Evolutionary conservation across 2,797 vertebrate genomes (phyloP).

Genomic region (Phoeniculus purpureus): DNA sequence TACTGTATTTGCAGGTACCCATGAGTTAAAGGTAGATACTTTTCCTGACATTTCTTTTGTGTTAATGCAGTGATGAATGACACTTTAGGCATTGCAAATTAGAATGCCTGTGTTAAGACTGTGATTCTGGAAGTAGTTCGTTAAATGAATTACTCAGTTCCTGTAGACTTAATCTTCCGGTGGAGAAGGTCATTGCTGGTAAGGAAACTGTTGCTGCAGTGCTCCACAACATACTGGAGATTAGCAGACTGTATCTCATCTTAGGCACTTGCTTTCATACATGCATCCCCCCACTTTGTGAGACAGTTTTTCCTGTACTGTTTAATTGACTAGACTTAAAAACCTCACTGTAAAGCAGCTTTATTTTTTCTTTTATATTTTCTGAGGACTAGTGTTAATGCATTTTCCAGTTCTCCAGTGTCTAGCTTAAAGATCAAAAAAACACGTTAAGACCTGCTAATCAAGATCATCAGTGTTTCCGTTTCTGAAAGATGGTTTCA

Average conservation of each 20-base stretch:
- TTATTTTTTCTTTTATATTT: neutral
- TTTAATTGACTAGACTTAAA: neutral
- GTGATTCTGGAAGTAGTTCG: neutral
- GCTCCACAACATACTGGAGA: neutral
- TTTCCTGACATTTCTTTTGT: neutral
- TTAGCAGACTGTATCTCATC: constrained; percentile 7
- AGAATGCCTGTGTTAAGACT: neutral
- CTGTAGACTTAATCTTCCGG: constrained; percentile 10
- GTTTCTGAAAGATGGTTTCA: neutral
- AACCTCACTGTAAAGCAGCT: neutral
- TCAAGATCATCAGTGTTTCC: neutral
- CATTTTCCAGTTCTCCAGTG: neutral
- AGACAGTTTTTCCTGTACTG: neutral
- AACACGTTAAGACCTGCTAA: neutral
- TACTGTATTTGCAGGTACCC: neutral
- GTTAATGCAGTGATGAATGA: neutral
- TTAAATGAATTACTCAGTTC: constrained; percentile 32
- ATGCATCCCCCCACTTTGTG: neutral
- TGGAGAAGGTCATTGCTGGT: constrained; percentile 1
- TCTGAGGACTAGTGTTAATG: neutral
- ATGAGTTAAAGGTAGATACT: neutral
- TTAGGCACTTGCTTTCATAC: neutral
- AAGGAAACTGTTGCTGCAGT: neutral
- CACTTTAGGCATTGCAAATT: neutral
- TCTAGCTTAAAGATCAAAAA: constrained; percentile 1